Evolutionary conservation across 1,140 invertebrate species (phyloP), one percentile per base, ranked within the genome.

Genomic region (Pantala flavescens): DNA sequence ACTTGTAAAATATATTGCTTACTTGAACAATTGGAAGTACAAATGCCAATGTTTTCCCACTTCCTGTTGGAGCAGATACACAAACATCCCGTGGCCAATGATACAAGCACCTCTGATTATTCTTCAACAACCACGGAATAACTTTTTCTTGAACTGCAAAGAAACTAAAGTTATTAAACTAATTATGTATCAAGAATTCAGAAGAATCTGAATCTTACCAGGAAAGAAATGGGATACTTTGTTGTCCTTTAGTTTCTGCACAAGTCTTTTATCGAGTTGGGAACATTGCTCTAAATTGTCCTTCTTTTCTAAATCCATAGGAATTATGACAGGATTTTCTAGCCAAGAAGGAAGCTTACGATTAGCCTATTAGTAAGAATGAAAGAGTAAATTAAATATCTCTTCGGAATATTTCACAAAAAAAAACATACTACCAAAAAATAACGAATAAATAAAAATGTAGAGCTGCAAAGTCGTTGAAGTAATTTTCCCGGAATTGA

Each of bases 11-110:
- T 5, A 36, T 36, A 5, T 5, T 36, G 9, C 77, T 78, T 82
- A 83, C 86, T 83, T 98, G 93, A 71, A 99, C 84, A 72, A 98
- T 90, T 16, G 97, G 97, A 74, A 99, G 83, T 75, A 94, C 93
- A 88, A 95, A 99, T 7, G 95, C 90, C 72, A 99, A 83, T 0
- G 97, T 99, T 86, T 99, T 99, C 12, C 97, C 97, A 87, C 95
- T 98, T 14, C 97, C 98, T 19, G 98, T 99, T 23, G 97, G 96
- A 70, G 97, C 95, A 24, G 95, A 97, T 49, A 99, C 92, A 85
- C 97, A 98, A n/a, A 98, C 86, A 82, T 99, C 97, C 77, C 89
- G 86, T 0, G 92, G 90, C 82, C 91, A 88, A 77, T 88, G 86
- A 0, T 85, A 82, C 75, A 82, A 79, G 55, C 88, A 86, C 75